Evolutionary conservation across 2,797 vertebrate genomes (phyloP).

Genomic region (Monodelphis domestica): DNA sequence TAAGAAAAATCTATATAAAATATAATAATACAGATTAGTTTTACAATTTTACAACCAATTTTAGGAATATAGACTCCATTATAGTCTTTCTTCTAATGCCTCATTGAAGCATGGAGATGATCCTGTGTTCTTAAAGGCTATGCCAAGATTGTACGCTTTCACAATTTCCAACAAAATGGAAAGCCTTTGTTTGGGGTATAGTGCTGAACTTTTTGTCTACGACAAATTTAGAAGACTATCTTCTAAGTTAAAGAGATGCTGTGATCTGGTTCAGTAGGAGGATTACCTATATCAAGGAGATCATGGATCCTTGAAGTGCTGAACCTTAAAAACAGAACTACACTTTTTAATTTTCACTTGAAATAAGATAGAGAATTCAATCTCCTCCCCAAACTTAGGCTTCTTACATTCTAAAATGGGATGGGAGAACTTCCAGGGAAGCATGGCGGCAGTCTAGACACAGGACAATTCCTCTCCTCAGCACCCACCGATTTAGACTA

Average conservation of each 20-base stretch:
- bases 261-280: neutral
- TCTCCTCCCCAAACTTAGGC: neutral
- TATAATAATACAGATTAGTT: neutral
- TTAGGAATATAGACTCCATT: neutral
- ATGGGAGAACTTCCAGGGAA: too few species aligned
- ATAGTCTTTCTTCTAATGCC: neutral
- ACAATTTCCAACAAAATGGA: neutral
- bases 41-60: neutral
- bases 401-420: neutral
- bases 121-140: neutral
- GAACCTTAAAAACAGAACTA: neutral
- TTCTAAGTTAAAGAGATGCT: neutral
- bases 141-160: neutral
- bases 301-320: neutral
- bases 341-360: neutral
- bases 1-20: neutral
- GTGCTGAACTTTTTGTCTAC: neutral
- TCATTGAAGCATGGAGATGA: neutral
- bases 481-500: too few species aligned
- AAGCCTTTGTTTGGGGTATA: neutral
- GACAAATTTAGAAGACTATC: neutral
- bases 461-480: too few species aligned
- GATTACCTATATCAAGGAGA: neutral
- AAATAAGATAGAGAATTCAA: neutral
- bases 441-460: too few species aligned